phyloP scores from a whole-genome alignment of 2,113 vertebrate species.

The Thalassarche chlororhynchos region DNA sequence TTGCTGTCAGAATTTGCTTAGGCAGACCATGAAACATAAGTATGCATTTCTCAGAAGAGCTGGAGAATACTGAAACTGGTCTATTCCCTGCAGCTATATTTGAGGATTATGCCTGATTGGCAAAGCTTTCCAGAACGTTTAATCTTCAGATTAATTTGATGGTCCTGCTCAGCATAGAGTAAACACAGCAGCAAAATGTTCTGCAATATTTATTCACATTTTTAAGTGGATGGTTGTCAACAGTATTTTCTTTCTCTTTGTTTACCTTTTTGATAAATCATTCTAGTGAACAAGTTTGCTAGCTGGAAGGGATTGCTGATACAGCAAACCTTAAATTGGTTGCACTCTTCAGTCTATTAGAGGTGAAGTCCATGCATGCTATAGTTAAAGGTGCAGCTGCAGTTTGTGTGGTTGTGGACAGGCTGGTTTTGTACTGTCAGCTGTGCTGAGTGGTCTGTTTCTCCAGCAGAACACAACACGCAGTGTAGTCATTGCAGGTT shows the following conservation, averaged over 20 bases:
- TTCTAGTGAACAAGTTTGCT: neutral
- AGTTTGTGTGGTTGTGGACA: neutral
- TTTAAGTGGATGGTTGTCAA: neutral
- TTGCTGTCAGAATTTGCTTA: neutral
- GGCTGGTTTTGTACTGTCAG: neutral
- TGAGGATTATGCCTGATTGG: neutral
- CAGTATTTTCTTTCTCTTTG: neutral
- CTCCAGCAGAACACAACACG: neutral
- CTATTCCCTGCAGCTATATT: neutral
- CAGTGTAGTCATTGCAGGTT: neutral
- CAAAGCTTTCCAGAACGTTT: neutral
- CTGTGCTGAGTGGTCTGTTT: neutral
- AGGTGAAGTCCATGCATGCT: fast-evolving
- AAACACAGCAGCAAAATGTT: neutral
- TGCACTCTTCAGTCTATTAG: neutral
- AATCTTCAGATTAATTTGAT: conserved; percentile 27
- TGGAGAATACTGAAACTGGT: neutral
- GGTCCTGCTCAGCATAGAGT: neutral
- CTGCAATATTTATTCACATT: neutral
- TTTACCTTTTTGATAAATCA: conserved; percentile 19
- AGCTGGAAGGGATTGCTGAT: conserved; percentile 9
- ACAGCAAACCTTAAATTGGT: neutral
- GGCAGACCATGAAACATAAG: neutral
- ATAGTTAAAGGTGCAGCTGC: neutral
- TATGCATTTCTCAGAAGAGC: neutral